Evolutionary conservation across 2,888 invertebrate genomes (phyloP).

Genomic region (Anaspis maculata): DNA sequence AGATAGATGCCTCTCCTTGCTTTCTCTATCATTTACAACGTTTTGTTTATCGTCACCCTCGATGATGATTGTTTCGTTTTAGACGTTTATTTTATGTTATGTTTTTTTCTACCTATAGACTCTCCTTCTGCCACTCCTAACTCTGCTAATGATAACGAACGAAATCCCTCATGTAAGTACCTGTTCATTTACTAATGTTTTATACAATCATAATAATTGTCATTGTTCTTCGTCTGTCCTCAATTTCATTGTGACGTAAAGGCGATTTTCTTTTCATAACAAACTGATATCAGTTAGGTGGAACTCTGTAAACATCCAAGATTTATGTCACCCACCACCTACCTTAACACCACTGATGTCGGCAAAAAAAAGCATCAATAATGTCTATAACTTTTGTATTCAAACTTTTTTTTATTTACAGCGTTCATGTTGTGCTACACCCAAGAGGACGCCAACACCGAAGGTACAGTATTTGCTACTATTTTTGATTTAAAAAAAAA

Average conservation of each 20-base stretch:
- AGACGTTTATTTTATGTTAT: slow-evolving; percentile 19
- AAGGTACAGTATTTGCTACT: slow-evolving; percentile 56
- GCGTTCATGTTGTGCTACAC: slow-evolving; percentile 94
- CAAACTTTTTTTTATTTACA: slow-evolving; percentile 48
- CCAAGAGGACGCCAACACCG: slow-evolving; percentile 82
- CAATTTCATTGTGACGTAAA: too few relatives aligned
- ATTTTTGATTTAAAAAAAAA: slow-evolving; percentile 11
- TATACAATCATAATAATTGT: too few relatives aligned
- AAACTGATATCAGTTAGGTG: too few relatives aligned
- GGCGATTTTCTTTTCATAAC: too few relatives aligned
- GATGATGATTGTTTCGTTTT: slow-evolving; percentile 1
- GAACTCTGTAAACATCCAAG: too few relatives aligned
- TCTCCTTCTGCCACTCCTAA: slow-evolving; percentile 39
- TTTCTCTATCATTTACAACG: background rate
- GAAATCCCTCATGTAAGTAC: slow-evolving; percentile 41
- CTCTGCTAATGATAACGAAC: slow-evolving; percentile 40
- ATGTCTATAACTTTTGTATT: too few relatives aligned
- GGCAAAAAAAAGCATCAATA: too few relatives aligned
- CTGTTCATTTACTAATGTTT: slow-evolving; percentile 13
- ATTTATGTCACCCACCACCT: too few relatives aligned
- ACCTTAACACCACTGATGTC: too few relatives aligned
- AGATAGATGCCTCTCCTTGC: too few relatives aligned
- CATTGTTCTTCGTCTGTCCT: too few relatives aligned
- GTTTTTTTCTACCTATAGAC: slow-evolving; percentile 37
- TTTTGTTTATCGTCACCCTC: background rate